Conservation (phyloP, 2,113 vertebrate species). For the Chloroceryle aenea region DNA sequence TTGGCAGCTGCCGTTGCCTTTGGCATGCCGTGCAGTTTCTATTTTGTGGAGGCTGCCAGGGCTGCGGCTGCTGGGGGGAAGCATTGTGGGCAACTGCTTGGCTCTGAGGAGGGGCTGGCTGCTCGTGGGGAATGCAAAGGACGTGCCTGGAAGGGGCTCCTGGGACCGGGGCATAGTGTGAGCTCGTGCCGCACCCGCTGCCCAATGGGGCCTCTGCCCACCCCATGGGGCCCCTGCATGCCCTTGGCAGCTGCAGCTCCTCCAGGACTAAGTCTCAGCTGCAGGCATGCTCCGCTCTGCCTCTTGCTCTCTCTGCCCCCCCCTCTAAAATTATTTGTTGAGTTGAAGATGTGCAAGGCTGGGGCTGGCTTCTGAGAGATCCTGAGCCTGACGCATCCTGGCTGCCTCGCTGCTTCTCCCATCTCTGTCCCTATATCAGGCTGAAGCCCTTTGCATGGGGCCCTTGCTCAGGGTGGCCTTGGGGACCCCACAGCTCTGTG, state of each 20-base stretch:
- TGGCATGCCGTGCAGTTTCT: accelerated
- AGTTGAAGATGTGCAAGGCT: accelerated
- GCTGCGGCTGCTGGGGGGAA: neutral
- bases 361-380: neutral
- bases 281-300: neutral
- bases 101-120: neutral
- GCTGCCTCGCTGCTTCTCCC: neutral
- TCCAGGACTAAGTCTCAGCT: accelerated
- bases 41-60: neutral
- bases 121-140: neutral
- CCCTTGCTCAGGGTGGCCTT: neutral
- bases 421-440: neutral
- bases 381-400: neutral
- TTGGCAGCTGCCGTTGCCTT: neutral
- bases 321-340: accelerated
- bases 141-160: constrained; percentile 27
- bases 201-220: neutral
- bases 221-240: accelerated
- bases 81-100: neutral
- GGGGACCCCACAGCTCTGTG: accelerated
- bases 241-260: neutral
- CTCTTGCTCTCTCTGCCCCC: neutral
- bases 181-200: neutral
- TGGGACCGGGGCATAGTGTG: accelerated
- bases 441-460: neutral